Evolutionary conservation across 2,888 invertebrate species (phyloP).

Genomic region (Heteropelma amictum): DNA sequence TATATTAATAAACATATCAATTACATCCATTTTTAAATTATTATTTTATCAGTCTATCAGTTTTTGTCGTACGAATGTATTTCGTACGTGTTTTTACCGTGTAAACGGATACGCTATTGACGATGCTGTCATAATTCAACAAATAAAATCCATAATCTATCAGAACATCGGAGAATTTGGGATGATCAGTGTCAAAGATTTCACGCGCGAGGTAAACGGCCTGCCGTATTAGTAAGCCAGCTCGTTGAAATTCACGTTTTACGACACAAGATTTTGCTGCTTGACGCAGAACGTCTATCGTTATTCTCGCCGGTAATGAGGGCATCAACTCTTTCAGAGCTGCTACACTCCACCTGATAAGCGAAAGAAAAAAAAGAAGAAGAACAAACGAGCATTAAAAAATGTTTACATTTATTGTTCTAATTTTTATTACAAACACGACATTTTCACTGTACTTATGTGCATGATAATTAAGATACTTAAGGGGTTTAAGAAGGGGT

Average conservation of each 20-base stretch:
- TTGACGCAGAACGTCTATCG: slow-evolving; percentile 90
- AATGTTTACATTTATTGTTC: too few species aligned
- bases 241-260: slow-evolving; percentile 90
- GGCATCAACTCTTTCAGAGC: slow-evolving; percentile 85
- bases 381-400: not conserved
- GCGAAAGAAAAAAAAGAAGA: not conserved
- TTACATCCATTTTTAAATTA: too few species aligned
- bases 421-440: too few species aligned
- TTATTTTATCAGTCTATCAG: too few species aligned
- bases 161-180: slow-evolving; percentile 90
- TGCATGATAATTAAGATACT: too few species aligned
- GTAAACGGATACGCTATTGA: slow-evolving; percentile 91
- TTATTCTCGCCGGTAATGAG: slow-evolving; percentile 83
- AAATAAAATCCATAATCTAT: slow-evolving; percentile 95
- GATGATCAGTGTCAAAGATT: slow-evolving; percentile 84
- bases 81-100: slow-evolving; percentile 79
- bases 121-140: slow-evolving; percentile 91
- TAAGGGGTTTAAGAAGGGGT: too few species aligned
- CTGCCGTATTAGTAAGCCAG: slow-evolving; percentile 90
- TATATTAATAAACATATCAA: too few species aligned
- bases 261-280: slow-evolving; percentile 94
- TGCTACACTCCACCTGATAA: slow-evolving; percentile 84
- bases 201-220: slow-evolving; percentile 86
- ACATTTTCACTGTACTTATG: too few species aligned
- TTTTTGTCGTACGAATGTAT: too few species aligned